Base-by-base conservation (phyloP, 2,888 invertebrate species). In the Spodoptera picta region DNA sequence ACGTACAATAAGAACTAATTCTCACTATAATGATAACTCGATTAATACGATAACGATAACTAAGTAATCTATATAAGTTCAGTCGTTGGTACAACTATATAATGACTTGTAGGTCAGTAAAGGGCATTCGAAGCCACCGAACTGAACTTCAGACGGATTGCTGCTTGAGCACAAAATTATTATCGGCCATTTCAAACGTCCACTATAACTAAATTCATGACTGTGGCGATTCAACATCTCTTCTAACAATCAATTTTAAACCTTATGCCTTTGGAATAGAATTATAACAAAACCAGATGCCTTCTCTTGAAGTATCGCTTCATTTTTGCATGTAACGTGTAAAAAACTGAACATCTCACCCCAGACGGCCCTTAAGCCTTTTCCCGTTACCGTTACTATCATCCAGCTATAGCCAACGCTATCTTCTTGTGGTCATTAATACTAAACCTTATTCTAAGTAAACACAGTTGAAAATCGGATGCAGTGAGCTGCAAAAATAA, bases 341-440 rank as follows among this genome's bases (percentile, higher is more conserved):
- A 71, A 74, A 76, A 76, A 74, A 79, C 77, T 68, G 72, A 79
- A 77, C 79, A 79, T 73, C 73, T 69, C 74, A 75, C 79, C 81
- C 77, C 58, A 73, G 78, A 79, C 75, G 72, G 75, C 73, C 72
- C 81, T 81, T 74, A 79, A 81, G 81, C 73, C 82, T 73, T 75
- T 73, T 76, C 64, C 81, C 76, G 79, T 83, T 83, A 78, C 74
- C 71, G 73, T 77, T 74, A 79, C 80, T 83, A 83, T 79, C 65
- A 80, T 73, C 73, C 66, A 63, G 60, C 64, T 68, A 69, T 65
- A 73, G 65, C 77, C 58, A 62, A 65, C 55, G 51, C 62, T 66
- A 65, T 66, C 56, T 62, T 14, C 12, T 62, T 24, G 1, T 31
- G 11, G 7, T 3, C 7, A 23, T 6, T 23, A 57, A 74, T 41